Conservation (phyloP, 2,888 invertebrate genomes). For the Lymantria monacha region DNA sequence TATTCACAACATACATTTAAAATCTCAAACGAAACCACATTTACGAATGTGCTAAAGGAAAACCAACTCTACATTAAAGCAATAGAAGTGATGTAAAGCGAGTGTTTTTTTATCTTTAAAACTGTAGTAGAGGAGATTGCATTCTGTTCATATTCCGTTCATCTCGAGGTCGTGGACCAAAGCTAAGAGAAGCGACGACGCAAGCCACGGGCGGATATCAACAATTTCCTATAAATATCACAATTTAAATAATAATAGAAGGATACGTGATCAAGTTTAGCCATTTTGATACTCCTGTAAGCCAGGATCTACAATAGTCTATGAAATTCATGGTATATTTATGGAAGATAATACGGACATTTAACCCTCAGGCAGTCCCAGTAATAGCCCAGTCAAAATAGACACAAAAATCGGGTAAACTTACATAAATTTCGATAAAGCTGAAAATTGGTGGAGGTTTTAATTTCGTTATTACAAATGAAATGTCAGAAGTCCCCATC, state of each 20-base stretch:
- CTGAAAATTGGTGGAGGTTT: too few relatives aligned
- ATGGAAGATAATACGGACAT: too few relatives aligned
- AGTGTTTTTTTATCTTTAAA: conserved; percentile 49
- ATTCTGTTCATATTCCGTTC: conserved; percentile 64
- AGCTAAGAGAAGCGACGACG: conserved; percentile 34
- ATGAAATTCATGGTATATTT: too few relatives aligned
- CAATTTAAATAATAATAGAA: neutral
- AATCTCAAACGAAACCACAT: conserved; percentile 35
- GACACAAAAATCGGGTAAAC: too few relatives aligned
- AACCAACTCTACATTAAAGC: conserved; percentile 21
- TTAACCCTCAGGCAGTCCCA: too few relatives aligned
- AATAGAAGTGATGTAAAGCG: conserved; percentile 18
- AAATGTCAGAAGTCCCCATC: too few relatives aligned
- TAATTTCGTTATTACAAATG: too few relatives aligned
- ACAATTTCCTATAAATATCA: conserved; percentile 12
- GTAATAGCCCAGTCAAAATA: too few relatives aligned
- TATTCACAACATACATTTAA: conserved; percentile 40
- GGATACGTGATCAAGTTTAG: neutral
- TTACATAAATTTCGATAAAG: too few relatives aligned
- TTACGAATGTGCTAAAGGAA: conserved; percentile 5
- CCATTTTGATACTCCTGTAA: too few relatives aligned
- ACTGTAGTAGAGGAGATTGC: conserved; percentile 54
- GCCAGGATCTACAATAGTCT: too few relatives aligned
- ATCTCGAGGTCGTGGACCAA: conserved; percentile 51
- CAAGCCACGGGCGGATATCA: conserved; percentile 25